These are phyloP conservation scores for Aptenodytes patagonicus DNA, from an alignment of 2,113 vertebrate species.

Conservation along the genomic window DNA sequence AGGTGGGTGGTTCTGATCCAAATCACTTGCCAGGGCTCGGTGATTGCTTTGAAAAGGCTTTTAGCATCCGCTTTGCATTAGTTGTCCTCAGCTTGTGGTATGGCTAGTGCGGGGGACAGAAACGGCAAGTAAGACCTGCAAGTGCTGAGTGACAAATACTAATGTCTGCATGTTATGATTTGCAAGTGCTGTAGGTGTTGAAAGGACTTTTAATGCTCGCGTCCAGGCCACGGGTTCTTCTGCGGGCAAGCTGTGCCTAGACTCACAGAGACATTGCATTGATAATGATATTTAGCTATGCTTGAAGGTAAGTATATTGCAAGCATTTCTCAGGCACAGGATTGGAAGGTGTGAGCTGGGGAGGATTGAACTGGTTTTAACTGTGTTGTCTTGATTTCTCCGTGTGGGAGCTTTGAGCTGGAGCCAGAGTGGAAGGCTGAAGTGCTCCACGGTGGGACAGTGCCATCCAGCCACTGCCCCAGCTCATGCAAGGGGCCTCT, in stretches of 20 bases:
- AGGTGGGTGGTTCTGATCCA: not conserved
- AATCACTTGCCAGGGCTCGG: not conserved
- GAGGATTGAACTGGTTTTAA: not conserved
- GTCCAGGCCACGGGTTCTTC: not conserved
- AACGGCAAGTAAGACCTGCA: not conserved
- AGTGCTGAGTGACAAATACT: not conserved
- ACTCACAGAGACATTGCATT: not conserved
- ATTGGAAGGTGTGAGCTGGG: not conserved
- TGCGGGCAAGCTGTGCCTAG: not conserved
- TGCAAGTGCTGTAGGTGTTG: not conserved
- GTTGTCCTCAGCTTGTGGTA: not conserved
- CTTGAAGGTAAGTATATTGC: not conserved
- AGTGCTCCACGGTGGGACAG: not conserved
- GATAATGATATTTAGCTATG: not conserved
- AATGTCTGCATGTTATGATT: not conserved
- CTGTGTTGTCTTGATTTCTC: not conserved
- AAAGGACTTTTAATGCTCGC: not conserved
- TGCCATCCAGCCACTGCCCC: not conserved
- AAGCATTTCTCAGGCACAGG: not conserved
- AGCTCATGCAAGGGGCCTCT: not conserved
- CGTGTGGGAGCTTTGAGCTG: not conserved
- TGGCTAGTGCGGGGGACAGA: not conserved
- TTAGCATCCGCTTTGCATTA: not conserved
- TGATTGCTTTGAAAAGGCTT: not conserved
- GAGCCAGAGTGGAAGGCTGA: not conserved